Base-by-base conservation (phyloP, 2,113 vertebrate genomes). In the Muntiacus reevesi region DNA sequence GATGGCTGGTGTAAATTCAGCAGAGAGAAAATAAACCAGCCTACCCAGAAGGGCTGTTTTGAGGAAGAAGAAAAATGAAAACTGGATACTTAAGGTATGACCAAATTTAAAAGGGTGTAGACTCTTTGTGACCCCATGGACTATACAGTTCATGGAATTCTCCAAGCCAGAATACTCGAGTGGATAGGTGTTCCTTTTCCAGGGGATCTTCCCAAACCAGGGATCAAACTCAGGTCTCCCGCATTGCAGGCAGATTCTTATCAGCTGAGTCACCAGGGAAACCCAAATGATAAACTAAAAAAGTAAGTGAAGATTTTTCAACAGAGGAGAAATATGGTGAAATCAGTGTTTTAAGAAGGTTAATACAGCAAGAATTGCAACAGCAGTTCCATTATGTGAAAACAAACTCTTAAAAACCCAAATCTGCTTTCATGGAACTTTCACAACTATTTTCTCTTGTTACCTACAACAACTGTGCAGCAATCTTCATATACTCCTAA, bases 321-420 rank as follows among this genome's bases (percentile, higher is more conserved):
- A 79, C 28, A 71, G 14, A 84, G 74, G 14, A 76, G 28, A 96
- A 94, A 52, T 33, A 59, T 15, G 33, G 90, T 59, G 8, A 93
- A 94, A 71, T 78, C 30, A 43, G 16, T 74, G 23, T 79, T 88
- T 90, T 78, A 96, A 78, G 25, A 62, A 55, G 64, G 45, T 52
- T 81, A 95, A 50, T 43, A 71, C 1, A 85, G 6, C 33, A 93
- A 71, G 16, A 82, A 78, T 5, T 92, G 21, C 55, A 95, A 93
- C 5, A 76, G 57, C 25, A 78, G 19, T 86, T 86, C 59, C 84
- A 92, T 78, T 91, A 89, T 43, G 47, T 25, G 43, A 67, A 96
- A 94, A 91, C 11, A 90, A 96, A 88, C 74, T 94, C 78, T 71
- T 86, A 81, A 89, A 94, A 95, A 67, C 33, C 62, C 12, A 88